Evolutionary conservation across 2,113 vertebrate genomes (phyloP).

Genomic region (Dasyprocta punctata): DNA sequence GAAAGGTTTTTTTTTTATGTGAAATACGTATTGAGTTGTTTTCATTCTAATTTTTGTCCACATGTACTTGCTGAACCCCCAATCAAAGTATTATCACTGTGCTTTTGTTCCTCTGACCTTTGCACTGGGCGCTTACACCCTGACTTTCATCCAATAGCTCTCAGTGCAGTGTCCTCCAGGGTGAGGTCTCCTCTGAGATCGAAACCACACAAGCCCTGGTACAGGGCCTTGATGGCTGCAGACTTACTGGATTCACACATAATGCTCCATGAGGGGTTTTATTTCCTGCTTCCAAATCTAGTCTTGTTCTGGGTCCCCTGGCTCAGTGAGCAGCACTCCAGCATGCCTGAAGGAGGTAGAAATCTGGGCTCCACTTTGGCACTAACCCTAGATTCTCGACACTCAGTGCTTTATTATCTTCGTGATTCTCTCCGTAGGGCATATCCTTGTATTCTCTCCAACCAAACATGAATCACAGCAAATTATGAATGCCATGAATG

Average conservation of each 20-base stretch:
- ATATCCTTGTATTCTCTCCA: background rate
- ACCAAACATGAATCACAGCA: background rate
- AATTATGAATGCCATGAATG: background rate
- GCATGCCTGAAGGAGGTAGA: background rate
- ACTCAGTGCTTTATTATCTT: background rate
- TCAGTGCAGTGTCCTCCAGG: background rate
- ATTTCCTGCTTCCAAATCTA: background rate
- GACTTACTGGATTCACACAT: background rate
- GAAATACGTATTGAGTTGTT: background rate
- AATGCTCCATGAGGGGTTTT: background rate
- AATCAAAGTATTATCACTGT: background rate
- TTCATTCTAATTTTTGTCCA: background rate
- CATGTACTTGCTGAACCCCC: background rate
- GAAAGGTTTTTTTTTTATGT: background rate
- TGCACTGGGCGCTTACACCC: background rate
- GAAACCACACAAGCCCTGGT: rapidly evolving
- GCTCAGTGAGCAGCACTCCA: background rate
- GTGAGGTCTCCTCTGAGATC: background rate
- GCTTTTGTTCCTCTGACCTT: background rate
- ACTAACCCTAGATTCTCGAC: background rate
- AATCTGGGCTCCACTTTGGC: background rate
- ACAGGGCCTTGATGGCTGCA: background rate
- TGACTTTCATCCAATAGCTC: background rate
- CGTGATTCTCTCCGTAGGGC: background rate
- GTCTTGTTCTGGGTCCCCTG: rapidly evolving